Evolutionary conservation across 2,113 vertebrate species (phyloP).

Genomic region (Gavia stellata): DNA sequence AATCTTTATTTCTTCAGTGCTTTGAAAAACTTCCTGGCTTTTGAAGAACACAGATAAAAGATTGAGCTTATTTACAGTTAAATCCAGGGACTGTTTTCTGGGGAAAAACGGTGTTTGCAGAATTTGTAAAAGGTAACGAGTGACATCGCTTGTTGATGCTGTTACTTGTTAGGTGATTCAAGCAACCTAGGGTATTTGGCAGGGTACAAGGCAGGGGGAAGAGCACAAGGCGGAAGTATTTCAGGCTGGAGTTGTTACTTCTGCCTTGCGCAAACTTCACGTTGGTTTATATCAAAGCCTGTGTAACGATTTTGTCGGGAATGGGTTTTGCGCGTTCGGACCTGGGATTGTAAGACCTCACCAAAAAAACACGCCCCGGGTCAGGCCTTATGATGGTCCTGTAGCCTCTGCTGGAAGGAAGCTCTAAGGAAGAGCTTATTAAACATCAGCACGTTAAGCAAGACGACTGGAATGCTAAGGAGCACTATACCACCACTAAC

Average conservation of each 20-base stretch:
- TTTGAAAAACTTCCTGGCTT: neutral
- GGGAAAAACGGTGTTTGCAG: neutral
- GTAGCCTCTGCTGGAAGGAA: neutral
- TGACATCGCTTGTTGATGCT: neutral
- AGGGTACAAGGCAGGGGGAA: neutral
- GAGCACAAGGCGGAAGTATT: neutral
- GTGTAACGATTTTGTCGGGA: neutral
- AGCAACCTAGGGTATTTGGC: neutral
- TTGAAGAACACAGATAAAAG: neutral
- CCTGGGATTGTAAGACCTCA: neutral
- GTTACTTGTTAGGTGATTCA: neutral
- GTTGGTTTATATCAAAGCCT: neutral
- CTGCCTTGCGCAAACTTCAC: neutral
- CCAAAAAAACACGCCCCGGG: neutral
- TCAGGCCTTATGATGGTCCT: too few relatives aligned
- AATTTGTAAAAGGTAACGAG: neutral
- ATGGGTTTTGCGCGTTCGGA: neutral
- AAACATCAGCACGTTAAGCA: too few relatives aligned
- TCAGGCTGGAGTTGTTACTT: neutral
- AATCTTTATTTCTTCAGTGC: neutral
- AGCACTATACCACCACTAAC: rapidly evolving
- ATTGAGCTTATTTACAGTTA: neutral
- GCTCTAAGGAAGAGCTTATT: neutral
- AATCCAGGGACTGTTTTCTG: neutral
- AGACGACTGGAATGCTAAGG: too few relatives aligned